These are phyloP conservation scores for Podarcis cretensis DNA, from an alignment of 2,113 vertebrate genomes.

Conservation along the genomic window DNA sequence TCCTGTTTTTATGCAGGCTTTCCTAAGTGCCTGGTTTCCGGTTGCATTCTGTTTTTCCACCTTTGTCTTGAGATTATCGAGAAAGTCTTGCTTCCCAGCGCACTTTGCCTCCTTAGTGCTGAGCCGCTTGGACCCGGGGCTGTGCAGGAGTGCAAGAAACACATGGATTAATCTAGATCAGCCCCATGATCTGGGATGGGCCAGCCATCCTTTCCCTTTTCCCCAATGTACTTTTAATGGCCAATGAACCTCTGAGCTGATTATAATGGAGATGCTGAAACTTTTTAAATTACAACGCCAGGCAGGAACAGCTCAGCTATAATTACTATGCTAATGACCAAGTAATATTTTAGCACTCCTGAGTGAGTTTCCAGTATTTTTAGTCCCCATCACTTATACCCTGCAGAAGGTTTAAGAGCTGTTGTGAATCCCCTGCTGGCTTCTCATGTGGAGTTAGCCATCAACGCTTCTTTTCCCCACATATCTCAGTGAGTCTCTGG, in stretches of 20 bases:
- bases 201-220: background rate
- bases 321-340: constrained; percentile 73
- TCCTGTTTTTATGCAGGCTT: background rate
- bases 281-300: constrained; percentile 60
- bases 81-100: no score
- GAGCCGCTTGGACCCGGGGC: background rate
- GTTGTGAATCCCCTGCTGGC: constrained; percentile 58
- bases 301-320: constrained; percentile 56
- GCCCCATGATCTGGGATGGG: background rate
- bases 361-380: constrained; percentile 66
- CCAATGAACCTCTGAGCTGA: constrained; percentile 63
- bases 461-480: background rate
- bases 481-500: background rate
- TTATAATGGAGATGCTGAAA: constrained; percentile 68
- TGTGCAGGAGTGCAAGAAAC: background rate
- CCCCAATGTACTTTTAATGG: constrained; percentile 55
- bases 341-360: constrained; percentile 72
- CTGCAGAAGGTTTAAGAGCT: constrained; percentile 65
- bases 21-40: background rate
- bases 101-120: background rate
- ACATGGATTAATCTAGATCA: background rate
- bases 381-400: constrained; percentile 58
- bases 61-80: background rate
- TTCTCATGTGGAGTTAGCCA: constrained; percentile 32
- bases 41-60: background rate